Conservation (phyloP, 2,888 invertebrate genomes). For the Lutraria lutraria region DNA sequence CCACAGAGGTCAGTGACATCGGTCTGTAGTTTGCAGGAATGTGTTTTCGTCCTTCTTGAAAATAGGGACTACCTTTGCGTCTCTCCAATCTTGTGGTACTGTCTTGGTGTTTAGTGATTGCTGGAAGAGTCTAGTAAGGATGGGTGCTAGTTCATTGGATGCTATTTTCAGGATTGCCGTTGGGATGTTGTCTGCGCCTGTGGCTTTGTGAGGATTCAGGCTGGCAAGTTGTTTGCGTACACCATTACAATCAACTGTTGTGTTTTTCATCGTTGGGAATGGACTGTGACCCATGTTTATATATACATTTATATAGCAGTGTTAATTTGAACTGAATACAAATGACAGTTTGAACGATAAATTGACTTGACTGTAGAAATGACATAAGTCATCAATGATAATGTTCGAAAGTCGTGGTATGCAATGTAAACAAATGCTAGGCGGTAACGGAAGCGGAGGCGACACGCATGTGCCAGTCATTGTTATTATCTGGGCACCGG, state of each 20-base stretch:
- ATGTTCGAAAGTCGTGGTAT: too few species aligned
- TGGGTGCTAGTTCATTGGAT: conserved; percentile 47
- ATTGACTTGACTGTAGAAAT: too few species aligned
- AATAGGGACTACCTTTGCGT: conserved; percentile 29
- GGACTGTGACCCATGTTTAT: too few species aligned
- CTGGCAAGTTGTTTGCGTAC: conserved; percentile 43
- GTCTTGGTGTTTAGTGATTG: conserved; percentile 32
- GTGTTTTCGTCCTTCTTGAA: conserved; percentile 54
- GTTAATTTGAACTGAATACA: too few species aligned
- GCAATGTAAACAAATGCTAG: too few species aligned
- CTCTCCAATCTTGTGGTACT: conserved; percentile 53
- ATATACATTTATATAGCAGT: too few species aligned
- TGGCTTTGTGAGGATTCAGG: conserved; percentile 42
- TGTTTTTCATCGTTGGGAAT: conserved; percentile 51
- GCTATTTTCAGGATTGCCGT: too few species aligned
- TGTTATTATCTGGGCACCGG: too few species aligned
- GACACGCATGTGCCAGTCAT: too few species aligned
- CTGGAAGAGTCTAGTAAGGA: conserved; percentile 39
- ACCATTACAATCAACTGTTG: conserved; percentile 47
- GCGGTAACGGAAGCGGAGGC: too few species aligned
- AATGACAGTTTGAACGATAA: too few species aligned
- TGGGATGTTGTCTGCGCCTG: conserved; percentile 45
- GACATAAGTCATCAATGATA: too few species aligned
- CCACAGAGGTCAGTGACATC: conserved; percentile 61
- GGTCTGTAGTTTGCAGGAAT: conserved; percentile 60